These are phyloP conservation scores for Adelges cooleyi DNA, from an alignment of 1,140 invertebrate genomes.

Conservation along the genomic window DNA sequence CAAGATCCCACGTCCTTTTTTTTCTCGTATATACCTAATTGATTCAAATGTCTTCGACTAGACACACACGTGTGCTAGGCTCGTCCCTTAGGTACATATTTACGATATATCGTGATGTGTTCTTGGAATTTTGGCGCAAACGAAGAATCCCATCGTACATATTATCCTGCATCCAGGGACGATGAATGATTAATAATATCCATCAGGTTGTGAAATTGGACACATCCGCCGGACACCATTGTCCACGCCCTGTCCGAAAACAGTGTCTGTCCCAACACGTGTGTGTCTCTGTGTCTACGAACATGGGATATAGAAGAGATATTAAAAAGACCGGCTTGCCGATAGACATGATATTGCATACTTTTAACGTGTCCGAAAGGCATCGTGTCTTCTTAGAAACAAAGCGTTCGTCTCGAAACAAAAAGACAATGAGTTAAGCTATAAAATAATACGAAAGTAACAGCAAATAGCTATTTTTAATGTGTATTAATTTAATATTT, in stretches of 20 bases:
- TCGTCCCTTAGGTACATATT: background rate
- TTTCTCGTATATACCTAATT: background rate
- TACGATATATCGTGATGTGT: slow-evolving; percentile 4
- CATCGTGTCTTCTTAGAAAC: no score
- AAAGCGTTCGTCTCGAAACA: no score
- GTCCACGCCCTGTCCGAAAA: background rate
- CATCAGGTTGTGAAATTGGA: slow-evolving; percentile 12
- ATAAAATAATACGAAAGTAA: no score
- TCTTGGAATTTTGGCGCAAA: slow-evolving; percentile 1
- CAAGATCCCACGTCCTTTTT: no score
- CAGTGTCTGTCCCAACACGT: slow-evolving; percentile 3
- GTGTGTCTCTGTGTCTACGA: background rate
- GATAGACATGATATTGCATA: no score
- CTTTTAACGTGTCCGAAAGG: no score
- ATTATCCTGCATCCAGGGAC: no score
- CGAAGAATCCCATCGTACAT: background rate
- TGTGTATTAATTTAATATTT: no score
- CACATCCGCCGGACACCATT: slow-evolving; percentile 25
- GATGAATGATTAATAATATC: slow-evolving; percentile 1
- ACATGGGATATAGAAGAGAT: no score
- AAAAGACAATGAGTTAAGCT: no score
- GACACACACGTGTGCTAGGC: slow-evolving; percentile 20
- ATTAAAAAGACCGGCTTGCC: no score
- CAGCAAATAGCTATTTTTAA: no score
- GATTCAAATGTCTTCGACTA: background rate